These are phyloP conservation scores for Coptodon rendalli DNA, from an alignment of 2,113 vertebrate species.

Conservation along the genomic window DNA sequence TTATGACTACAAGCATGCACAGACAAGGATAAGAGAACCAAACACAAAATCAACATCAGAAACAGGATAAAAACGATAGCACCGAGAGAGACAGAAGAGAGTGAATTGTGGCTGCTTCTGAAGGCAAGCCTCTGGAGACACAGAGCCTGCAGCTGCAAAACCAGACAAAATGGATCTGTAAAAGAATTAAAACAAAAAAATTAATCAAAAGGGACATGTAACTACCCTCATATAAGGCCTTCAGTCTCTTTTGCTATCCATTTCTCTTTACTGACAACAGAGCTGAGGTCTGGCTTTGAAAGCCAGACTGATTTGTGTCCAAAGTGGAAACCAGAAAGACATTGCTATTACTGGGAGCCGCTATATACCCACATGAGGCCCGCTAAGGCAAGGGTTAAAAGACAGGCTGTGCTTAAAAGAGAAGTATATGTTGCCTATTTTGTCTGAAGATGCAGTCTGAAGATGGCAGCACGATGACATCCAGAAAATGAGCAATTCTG, in stretches of 20 bases:
- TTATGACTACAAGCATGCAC: conserved; percentile 21
- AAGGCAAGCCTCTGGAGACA: conserved; percentile 33
- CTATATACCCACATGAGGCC: neutral
- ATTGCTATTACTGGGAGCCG: neutral
- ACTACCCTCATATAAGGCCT: neutral
- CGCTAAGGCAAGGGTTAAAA: neutral
- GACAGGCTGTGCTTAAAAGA: neutral
- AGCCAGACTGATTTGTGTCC: neutral
- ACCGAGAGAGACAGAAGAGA: neutral
- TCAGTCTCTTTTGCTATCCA: neutral
- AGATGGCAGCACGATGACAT: neutral
- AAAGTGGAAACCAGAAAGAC: neutral
- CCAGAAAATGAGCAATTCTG: neutral
- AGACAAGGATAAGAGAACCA: conserved; percentile 34
- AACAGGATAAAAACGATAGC: conserved; percentile 24
- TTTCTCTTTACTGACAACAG: neutral
- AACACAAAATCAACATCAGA: conserved; percentile 38
- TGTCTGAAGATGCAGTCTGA: neutral
- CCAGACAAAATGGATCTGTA: conserved; percentile 22
- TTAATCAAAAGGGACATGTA: conserved; percentile 49
- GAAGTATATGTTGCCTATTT: neutral
- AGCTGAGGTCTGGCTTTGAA: neutral
- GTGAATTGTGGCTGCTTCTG: conserved; percentile 15
- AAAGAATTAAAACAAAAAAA: conserved; percentile 42
- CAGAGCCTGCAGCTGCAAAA: conserved; percentile 13